Evolutionary conservation across 1,140 invertebrate genomes (phyloP).

Genomic region (Apocrypta bakeri): DNA sequence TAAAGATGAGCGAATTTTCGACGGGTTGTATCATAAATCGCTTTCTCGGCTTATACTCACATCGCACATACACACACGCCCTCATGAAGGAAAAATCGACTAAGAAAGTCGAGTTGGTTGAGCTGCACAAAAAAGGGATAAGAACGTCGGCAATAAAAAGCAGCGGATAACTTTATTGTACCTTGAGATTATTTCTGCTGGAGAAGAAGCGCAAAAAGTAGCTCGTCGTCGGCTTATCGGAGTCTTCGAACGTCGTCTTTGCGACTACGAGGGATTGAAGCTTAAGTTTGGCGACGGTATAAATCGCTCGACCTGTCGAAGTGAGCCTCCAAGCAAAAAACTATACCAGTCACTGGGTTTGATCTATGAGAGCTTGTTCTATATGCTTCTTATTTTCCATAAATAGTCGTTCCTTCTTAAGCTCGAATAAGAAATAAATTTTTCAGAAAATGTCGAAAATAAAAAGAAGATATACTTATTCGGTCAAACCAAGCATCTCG

Average conservation of each 20-base stretch:
- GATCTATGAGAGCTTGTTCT: neutral
- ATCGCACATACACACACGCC: neutral
- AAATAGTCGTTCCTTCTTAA: no score
- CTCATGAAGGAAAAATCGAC: conserved; percentile 39
- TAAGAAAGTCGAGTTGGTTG: neutral
- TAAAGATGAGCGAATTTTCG: conserved; percentile 17
- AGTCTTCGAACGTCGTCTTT: conserved; percentile 37
- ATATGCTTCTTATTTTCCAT: neutral
- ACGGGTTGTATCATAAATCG: conserved; percentile 33
- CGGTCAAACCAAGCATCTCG: conserved; percentile 43
- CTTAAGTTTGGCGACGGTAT: neutral
- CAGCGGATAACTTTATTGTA: conserved; percentile 54
- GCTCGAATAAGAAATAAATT: no score
- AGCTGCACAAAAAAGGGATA: conserved; percentile 48
- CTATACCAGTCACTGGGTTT: neutral
- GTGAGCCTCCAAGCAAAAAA: neutral
- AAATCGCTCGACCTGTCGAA: conserved; percentile 18
- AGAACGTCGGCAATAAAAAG: conserved; percentile 53
- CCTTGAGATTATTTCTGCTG: conserved; percentile 54
- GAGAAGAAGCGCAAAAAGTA: conserved; percentile 31
- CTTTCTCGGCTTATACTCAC: neutral
- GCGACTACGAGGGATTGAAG: neutral
- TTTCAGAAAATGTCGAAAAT: neutral
- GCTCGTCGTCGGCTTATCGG: conserved; percentile 54
- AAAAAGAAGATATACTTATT: conserved; percentile 15